Evolutionary conservation across 2,888 invertebrate species (phyloP).

Genomic region (Rhimphoctona megacephalus): DNA sequence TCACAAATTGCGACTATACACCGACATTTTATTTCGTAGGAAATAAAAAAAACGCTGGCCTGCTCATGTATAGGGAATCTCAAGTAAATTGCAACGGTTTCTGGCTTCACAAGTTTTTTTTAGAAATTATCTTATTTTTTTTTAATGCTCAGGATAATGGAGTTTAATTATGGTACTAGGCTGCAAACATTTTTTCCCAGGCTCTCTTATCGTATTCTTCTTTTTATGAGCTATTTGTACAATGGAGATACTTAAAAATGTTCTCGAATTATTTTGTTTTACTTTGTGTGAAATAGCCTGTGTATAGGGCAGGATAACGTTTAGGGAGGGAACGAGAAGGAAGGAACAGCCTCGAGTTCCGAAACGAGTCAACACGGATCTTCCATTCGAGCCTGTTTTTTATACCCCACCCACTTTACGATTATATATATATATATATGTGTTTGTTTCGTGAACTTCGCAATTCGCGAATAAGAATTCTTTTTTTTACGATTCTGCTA

Average conservation of each 20-base stretch:
- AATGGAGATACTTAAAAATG: background rate
- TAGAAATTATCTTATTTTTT: background rate
- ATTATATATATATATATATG: background rate
- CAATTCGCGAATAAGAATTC: conserved; percentile 43
- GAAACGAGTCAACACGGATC: conserved; percentile 66
- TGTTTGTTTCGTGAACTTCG: conserved; percentile 18
- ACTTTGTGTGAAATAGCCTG: conserved; percentile 16
- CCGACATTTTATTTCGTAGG: conserved; percentile 38
- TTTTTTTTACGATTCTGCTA: conserved; percentile 48
- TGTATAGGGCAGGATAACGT: conserved; percentile 1
- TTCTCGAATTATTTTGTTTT: background rate
- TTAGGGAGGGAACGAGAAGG: background rate
- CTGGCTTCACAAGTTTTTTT: background rate
- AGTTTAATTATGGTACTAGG: background rate
- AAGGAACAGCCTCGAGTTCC: conserved; percentile 53
- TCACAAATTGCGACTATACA: conserved; percentile 26
- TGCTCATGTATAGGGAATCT: background rate
- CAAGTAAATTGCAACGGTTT: background rate
- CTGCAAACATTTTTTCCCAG: conserved; percentile 3
- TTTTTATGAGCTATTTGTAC: background rate
- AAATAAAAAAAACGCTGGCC: conserved; percentile 16
- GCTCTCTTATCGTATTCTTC: conserved; percentile 1
- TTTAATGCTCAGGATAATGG: background rate
- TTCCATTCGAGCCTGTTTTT: conserved; percentile 55
- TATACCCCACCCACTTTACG: conserved; percentile 49